A percentile compares a stretch with the other conserved stretches of the same genome.
Conservation (phyloP, 1,140 invertebrate species). For the Zeugodacus cucurbitae region DNA sequence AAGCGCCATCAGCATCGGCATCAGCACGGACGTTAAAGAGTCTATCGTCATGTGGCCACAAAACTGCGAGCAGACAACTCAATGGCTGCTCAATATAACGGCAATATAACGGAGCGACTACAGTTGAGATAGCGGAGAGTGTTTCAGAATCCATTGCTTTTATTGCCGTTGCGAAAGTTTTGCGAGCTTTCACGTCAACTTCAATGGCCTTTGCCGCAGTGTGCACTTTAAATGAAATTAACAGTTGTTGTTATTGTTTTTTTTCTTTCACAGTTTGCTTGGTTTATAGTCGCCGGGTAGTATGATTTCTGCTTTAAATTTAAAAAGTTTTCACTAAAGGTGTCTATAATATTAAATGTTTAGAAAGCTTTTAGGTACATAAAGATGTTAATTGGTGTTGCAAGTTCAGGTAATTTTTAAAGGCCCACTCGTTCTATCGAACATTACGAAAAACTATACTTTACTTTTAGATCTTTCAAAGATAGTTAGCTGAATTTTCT, state of each 20-base stretch:
- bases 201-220: neutral
- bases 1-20: neutral
- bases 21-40: neutral
- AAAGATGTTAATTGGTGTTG: too few species aligned
- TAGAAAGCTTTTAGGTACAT: too few species aligned
- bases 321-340: neutral
- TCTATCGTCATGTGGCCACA: neutral
- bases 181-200: neutral
- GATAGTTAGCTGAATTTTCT: too few species aligned
- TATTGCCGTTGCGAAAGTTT: neutral
- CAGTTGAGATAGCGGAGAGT: neutral
- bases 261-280: neutral
- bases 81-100: neutral
- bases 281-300: neutral
- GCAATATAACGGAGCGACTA: neutral
- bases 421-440: too few species aligned
- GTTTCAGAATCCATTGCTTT: neutral
- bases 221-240: conserved; percentile 26
- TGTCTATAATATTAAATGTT: neutral
- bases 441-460: too few species aligned
- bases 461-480: too few species aligned
- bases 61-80: neutral
- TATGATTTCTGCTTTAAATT: neutral
- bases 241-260: neutral
- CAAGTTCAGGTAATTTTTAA: too few species aligned